Percentiles rank a stretch among this genome's conserved stretches.
These are phyloP conservation scores for Plestiodon gilberti DNA, from an alignment of 2,113 vertebrate genomes.

Conservation along the genomic window DNA sequence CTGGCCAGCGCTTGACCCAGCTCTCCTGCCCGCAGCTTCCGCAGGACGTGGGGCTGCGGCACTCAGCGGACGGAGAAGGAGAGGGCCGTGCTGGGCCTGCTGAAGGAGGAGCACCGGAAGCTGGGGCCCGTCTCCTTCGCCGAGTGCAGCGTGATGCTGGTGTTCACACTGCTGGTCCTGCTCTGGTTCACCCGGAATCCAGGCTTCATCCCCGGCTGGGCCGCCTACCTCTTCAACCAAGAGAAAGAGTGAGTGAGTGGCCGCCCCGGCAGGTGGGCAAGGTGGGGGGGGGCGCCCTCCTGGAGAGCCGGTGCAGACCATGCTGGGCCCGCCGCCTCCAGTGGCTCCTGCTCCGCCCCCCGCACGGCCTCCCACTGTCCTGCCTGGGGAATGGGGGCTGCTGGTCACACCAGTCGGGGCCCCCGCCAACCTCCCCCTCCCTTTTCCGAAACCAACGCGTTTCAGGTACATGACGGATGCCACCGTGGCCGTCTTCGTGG, in stretches of 20 bases:
- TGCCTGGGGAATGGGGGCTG: background rate
- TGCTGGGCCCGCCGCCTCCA: background rate
- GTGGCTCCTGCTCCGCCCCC: background rate
- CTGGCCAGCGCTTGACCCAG: background rate
- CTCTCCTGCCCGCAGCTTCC: slow-evolving; percentile 77
- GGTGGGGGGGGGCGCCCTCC: background rate
- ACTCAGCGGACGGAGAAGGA: slow-evolving; percentile 78
- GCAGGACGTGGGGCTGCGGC: slow-evolving; percentile 85
- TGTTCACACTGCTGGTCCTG: slow-evolving; percentile 86
- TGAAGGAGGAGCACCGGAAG: slow-evolving; percentile 83
- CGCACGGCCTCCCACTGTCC: background rate
- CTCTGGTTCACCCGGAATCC: slow-evolving; percentile 95
- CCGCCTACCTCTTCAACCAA: slow-evolving; percentile 79
- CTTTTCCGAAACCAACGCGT: background rate
- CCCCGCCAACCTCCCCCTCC: slow-evolving; percentile 28
- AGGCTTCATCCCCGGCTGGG: slow-evolving; percentile 92
- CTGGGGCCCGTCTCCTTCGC: slow-evolving; percentile 90
- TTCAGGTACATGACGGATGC: slow-evolving; percentile 88
- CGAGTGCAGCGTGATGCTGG: slow-evolving; percentile 86
- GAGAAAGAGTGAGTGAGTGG: slow-evolving; percentile 80
- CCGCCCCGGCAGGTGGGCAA: background rate
- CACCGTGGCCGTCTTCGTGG: slow-evolving; percentile 85
- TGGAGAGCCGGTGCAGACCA: background rate
- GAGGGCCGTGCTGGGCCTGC: slow-evolving; percentile 78
- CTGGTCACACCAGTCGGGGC: background rate